Evolutionary conservation across 2,797 vertebrate genomes (phyloP).

Genomic region (Microcaecilia unicolor): DNA sequence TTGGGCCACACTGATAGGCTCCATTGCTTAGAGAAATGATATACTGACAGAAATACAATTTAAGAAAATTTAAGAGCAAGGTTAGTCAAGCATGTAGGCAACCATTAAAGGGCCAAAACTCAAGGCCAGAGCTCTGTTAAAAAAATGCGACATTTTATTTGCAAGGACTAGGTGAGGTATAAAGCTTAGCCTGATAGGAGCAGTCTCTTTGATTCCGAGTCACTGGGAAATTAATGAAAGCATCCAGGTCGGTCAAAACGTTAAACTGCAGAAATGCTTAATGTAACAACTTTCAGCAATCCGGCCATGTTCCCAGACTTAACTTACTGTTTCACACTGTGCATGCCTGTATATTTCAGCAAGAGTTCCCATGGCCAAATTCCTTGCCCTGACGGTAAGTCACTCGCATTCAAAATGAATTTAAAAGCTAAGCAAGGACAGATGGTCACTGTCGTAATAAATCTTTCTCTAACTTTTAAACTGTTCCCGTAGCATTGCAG

Average conservation of each 20-base stretch:
- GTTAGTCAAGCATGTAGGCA: conserved; percentile 57
- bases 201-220: conserved; percentile 25
- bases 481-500: too few species aligned
- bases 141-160: conserved; percentile 41
- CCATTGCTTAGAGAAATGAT: conserved; percentile 64
- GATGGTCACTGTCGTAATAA: too few species aligned
- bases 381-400: too few species aligned
- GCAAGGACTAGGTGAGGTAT: conserved; percentile 40
- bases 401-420: too few species aligned
- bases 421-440: too few species aligned
- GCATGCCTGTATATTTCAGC: too few species aligned
- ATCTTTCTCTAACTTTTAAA: too few species aligned
- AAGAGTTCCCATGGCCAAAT: too few species aligned
- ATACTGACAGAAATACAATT: conserved; percentile 69
- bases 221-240: conserved; percentile 51
- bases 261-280: conserved; percentile 51
- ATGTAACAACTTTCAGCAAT: conserved; percentile 42
- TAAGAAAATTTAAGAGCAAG: conserved; percentile 67
- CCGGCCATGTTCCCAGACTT: conserved; percentile 43
- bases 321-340: too few species aligned
- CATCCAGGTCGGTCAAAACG: too few species aligned
- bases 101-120: conserved; percentile 61
- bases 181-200: not conserved
- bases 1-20: conserved; percentile 61
- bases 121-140: conserved; percentile 59